Evolutionary conservation across 1,140 invertebrate genomes (phyloP), one percentile per base, ranked within the genome.

Genomic region (Teleopsis dalmanni): DNA sequence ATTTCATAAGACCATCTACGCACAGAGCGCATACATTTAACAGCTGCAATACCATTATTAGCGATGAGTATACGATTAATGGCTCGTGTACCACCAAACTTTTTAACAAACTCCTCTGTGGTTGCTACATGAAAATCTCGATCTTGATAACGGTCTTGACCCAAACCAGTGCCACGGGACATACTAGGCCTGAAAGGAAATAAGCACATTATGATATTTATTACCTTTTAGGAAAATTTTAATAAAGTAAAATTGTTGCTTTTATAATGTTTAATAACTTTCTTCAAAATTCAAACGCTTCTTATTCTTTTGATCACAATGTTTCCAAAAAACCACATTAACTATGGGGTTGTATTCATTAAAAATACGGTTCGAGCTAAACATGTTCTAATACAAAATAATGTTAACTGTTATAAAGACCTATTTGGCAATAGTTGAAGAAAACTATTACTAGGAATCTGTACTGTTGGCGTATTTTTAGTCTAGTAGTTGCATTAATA

Each of bases 31-130:
- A 99, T 99, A 64, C 97, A 99, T 82, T 99, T 99, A 21, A 99
- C 96, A 3, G 97, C 97, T 1, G 95, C 96, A 57, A 99, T 99
- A 56, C 97, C 97, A 83, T 99, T 99, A 72, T 99, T 99, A 3
- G 97, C 96, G 40, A 99, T 98, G 26, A 99, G 74, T 41, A 99
- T 84, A 84, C 96, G 64, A 9, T 94, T 95, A 50, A 96, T 95
- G 34, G 92, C 84, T 65, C 78, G 82, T 8, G 83, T 91, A 59
- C 86, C 85, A 55, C 86, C 84, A 65, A 95, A 93, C 41, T 86
- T 81, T 43, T 85, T 85, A 0, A 98, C 91, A 71, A 97, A 96
- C 75, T 98, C 95, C 70, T 97, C 93, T 0, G 94, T 91, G 14
- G 94, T 96, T n/a, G 92, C 92, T 5, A 97, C 83, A 14, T 85